phyloP scores from a whole-genome alignment of 2,888 invertebrate species.

The Mamestra brassicae region DNA sequence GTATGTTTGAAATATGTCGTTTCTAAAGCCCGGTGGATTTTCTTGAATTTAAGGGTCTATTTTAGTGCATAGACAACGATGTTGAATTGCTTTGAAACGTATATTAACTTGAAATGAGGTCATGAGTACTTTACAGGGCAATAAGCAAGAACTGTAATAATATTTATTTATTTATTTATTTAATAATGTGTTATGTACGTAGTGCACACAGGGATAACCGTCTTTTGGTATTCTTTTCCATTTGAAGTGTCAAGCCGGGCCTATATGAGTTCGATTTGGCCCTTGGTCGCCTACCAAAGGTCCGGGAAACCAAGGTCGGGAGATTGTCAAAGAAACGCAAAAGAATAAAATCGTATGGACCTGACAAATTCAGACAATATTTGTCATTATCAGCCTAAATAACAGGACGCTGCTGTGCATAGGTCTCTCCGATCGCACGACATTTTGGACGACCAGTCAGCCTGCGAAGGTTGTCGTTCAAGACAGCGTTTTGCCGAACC shows the following conservation, averaged over 20 bases:
- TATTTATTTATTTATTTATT: no score
- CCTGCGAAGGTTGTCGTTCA: background rate
- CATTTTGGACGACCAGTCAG: background rate
- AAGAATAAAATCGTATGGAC: background rate
- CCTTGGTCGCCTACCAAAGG: no score
- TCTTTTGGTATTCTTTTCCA: no score
- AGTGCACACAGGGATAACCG: no score
- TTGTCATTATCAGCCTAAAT: no score
- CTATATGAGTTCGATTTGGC: no score
- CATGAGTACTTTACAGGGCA: no score
- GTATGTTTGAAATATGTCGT: background rate
- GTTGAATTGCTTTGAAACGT: background rate
- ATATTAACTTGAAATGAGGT: background rate
- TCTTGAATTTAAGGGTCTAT: background rate
- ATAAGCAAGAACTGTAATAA: no score
- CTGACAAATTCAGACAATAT: background rate
- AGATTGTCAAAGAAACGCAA: background rate
- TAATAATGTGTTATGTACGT: no score
- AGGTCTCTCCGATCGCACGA: background rate
- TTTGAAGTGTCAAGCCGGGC: no score
- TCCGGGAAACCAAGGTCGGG: no score
- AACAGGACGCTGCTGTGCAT: background rate
- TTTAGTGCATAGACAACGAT: background rate
- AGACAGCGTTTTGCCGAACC: background rate
- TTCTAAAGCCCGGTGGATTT: background rate